phyloP scores from a whole-genome alignment of 2,113 vertebrate species.

The Dicrurus megarhynchus region DNA sequence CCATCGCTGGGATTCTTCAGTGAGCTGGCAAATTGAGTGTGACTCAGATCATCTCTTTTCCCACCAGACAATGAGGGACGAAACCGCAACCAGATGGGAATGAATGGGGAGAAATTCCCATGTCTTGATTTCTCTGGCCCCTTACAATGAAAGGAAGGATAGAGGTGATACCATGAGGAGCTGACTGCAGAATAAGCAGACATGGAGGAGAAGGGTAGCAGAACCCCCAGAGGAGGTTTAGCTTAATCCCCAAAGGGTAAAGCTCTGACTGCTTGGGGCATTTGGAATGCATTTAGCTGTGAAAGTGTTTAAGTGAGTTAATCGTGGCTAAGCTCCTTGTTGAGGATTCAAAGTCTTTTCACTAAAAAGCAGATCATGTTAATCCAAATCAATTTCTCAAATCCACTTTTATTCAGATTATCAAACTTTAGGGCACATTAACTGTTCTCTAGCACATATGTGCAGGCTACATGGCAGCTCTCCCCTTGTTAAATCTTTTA shows the following conservation, averaged over 20 bases:
- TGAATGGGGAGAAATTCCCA: background rate
- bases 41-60: background rate
- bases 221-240: background rate
- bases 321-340: constrained; percentile 41
- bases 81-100: background rate
- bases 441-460: background rate
- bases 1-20: background rate
- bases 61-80: background rate
- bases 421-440: constrained; percentile 14
- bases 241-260: background rate
- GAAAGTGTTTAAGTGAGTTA: constrained; percentile 47
- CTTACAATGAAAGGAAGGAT: background rate
- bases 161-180: background rate
- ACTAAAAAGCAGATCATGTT: constrained; percentile 37
- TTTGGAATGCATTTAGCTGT: background rate
- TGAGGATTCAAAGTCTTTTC: constrained; percentile 30
- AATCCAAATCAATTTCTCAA: constrained; percentile 59
- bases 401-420: constrained; percentile 55
- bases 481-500: constrained; percentile 10
- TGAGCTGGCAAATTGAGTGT: background rate
- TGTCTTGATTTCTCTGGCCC: background rate
- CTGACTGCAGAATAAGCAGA: background rate
- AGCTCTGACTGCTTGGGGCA: background rate
- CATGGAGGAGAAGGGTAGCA: background rate
- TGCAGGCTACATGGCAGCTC: background rate